A percentile compares a stretch with the other conserved stretches of the same genome.
Conservation (phyloP, 2,113 vertebrate species). For the Muntiacus muntjak region DNA sequence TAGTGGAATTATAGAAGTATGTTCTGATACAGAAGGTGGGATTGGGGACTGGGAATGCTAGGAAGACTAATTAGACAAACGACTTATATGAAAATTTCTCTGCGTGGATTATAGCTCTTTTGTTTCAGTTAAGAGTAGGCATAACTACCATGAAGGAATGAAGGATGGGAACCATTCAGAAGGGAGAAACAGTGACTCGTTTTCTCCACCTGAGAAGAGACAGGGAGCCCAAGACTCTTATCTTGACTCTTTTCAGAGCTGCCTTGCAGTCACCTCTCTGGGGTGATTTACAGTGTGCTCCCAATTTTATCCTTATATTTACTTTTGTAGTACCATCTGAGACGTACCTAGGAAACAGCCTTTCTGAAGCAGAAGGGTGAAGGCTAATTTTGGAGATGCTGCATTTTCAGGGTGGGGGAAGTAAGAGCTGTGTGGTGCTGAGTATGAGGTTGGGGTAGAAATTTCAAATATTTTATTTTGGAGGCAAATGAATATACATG, state of each 20-base stretch:
- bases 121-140: not conserved
- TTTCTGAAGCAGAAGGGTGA: not conserved
- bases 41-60: no score
- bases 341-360: not conserved
- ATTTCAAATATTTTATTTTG: not conserved
- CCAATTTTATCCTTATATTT: not conserved
- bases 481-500: not conserved
- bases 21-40: not conserved
- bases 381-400: not conserved
- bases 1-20: not conserved
- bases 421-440: not conserved
- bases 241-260: not conserved
- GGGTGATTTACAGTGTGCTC: not conserved
- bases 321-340: not conserved
- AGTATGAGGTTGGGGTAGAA: not conserved
- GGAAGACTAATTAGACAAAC: not conserved
- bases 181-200: not conserved
- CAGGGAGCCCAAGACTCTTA: not conserved
- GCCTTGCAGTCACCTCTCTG: not conserved
- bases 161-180: not conserved
- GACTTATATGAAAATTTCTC: not conserved
- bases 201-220: not conserved
- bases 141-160: not conserved
- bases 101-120: not conserved
- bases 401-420: not conserved